These are phyloP conservation scores for Centroberyx gerrardi DNA, from an alignment of 2,797 vertebrate species.

Conservation along the genomic window DNA sequence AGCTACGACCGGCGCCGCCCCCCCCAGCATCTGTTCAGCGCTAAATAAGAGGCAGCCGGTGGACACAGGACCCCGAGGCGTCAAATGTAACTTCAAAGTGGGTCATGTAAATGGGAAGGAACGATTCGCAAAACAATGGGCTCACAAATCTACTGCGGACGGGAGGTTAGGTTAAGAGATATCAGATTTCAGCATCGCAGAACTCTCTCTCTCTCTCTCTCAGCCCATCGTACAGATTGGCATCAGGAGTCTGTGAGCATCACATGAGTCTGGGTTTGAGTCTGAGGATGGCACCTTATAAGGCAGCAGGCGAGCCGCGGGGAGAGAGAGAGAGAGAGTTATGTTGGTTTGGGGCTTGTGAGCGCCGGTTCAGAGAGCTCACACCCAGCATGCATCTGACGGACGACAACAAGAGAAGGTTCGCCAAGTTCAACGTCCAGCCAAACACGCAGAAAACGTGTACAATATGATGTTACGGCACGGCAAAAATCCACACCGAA, in stretches of 20 bases:
- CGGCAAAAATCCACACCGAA: neutral
- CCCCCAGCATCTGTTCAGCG: conserved; percentile 49
- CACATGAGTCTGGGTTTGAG: conserved; percentile 31
- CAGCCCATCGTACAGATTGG: conserved; percentile 10
- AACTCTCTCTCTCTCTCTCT: conserved; percentile 13
- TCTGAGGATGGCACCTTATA: conserved; percentile 77
- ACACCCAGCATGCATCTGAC: conserved; percentile 26
- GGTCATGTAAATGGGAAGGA: conserved; percentile 55
- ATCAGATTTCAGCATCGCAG: conserved; percentile 38
- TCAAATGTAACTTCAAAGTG: conserved; percentile 58
- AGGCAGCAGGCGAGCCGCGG: conserved; percentile 57
- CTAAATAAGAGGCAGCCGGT: conserved; percentile 31
- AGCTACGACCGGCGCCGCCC: conserved; percentile 13
- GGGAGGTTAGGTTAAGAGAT: conserved; percentile 48
- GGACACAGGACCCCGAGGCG: conserved; percentile 33
- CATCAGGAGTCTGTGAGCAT: conserved; percentile 34
- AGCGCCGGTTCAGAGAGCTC: conserved; percentile 33
- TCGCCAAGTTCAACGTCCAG: conserved; percentile 3
- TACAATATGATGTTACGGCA: neutral
- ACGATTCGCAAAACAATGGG: conserved; percentile 41
- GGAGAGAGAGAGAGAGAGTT: conserved; percentile 19
- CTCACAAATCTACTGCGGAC: conserved; percentile 4
- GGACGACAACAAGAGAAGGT: conserved; percentile 3
- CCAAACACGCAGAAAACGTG: neutral
- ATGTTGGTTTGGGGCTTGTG: conserved; percentile 39